A percentile compares a stretch with the other conserved stretches of the same genome.
These are phyloP conservation scores for Erebia aethiops DNA, from an alignment of 2,888 invertebrate species.

Conservation along the genomic window DNA sequence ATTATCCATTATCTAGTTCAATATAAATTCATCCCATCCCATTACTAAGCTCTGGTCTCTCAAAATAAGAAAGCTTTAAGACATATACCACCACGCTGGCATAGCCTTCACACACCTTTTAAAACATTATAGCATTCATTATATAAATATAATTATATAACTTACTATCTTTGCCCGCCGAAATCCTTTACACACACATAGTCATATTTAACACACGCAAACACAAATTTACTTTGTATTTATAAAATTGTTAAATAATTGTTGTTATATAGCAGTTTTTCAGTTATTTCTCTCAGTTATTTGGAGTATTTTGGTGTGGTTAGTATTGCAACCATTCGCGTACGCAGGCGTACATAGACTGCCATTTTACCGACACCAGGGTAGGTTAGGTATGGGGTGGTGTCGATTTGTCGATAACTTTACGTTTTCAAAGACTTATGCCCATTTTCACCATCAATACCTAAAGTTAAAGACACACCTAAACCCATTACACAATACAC, in stretches of 20 bases:
- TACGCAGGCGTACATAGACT: slow-evolving; percentile 17
- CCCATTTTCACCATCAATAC: no score
- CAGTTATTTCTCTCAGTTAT: background rate
- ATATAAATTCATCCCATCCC: no score
- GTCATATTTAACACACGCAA: background rate
- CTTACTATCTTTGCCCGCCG: background rate
- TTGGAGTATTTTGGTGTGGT: slow-evolving; percentile 7
- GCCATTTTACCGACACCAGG: slow-evolving; percentile 13
- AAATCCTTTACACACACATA: slow-evolving; percentile 14
- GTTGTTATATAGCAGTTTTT: background rate
- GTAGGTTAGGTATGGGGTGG: slow-evolving; percentile 13
- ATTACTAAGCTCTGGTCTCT: no score
- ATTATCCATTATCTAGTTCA: no score
- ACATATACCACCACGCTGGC: no score
- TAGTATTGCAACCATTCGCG: background rate
- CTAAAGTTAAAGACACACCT: no score
- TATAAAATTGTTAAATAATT: background rate
- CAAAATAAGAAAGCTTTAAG: no score
- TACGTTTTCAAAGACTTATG: background rate
- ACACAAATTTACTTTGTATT: background rate
- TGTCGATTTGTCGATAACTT: background rate
- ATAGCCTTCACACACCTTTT: no score
- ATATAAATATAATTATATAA: slow-evolving; percentile 21
- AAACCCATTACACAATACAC: no score
- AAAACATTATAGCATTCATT: background rate